A percentile compares a stretch with the other conserved stretches of the same genome.
These are phyloP conservation scores for Tretioscincus oriximinensis DNA, from an alignment of 2,113 vertebrate species.

Conservation along the genomic window DNA sequence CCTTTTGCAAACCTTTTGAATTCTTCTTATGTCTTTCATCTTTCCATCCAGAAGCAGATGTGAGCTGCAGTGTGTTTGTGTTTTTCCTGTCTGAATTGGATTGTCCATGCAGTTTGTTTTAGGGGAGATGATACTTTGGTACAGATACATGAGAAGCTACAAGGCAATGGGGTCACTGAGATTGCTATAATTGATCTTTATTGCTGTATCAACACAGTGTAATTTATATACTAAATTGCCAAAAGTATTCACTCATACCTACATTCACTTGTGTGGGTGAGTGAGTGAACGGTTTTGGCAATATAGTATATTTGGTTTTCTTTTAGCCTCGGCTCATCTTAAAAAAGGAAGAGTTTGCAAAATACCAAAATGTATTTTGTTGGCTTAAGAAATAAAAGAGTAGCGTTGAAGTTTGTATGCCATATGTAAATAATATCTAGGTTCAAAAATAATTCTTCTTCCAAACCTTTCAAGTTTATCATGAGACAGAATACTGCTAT, in stretches of 20 bases:
- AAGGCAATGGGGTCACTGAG: background rate
- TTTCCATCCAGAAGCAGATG: background rate
- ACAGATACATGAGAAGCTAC: background rate
- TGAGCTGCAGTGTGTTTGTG: background rate
- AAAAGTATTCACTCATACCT: no score
- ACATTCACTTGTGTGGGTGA: no score
- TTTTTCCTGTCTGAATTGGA: background rate
- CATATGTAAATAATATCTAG: background rate
- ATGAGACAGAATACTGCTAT: background rate
- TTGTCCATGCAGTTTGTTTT: background rate
- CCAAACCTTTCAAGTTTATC: background rate
- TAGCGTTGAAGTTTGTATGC: background rate
- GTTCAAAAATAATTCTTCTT: background rate
- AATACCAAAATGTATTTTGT: background rate
- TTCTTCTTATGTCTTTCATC: rapidly evolving
- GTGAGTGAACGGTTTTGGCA: no score
- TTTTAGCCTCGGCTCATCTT: background rate
- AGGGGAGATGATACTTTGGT: background rate
- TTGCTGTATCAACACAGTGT: background rate
- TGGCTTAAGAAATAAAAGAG: background rate
- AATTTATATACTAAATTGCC: background rate
- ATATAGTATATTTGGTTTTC: background rate
- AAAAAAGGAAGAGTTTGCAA: background rate
- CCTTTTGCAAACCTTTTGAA: slow-evolving; percentile 5
- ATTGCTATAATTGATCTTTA: background rate